A percentile compares a stretch with the other conserved stretches of the same genome.
Evolutionary conservation across 1,140 invertebrate species (phyloP).

Genomic region (Ephestia elutella): DNA sequence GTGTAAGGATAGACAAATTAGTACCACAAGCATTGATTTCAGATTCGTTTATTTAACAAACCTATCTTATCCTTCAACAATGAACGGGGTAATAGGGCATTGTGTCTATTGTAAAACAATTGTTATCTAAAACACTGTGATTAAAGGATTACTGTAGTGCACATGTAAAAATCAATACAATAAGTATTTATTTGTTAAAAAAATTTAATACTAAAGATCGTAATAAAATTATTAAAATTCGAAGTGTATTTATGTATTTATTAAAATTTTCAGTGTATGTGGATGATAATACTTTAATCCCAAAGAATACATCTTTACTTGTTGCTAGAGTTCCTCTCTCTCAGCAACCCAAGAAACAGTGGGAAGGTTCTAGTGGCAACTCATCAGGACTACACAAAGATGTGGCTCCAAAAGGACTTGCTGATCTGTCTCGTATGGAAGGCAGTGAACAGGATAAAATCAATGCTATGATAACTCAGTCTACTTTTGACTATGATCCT

Average conservation of each 20-base stretch:
- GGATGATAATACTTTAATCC: constrained; percentile 92
- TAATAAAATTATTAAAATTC: too few species aligned
- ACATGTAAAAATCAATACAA: too few species aligned
- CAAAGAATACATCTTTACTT: constrained; percentile 97
- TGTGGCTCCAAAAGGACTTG: constrained; percentile 74
- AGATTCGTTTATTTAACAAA: too few species aligned
- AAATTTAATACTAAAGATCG: too few species aligned
- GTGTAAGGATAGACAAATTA: too few species aligned
- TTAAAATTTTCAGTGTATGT: constrained; percentile 85
- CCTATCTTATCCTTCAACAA: too few species aligned
- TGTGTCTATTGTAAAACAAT: too few species aligned
- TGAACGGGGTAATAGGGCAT: too few species aligned
- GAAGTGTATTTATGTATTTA: constrained; percentile 13
- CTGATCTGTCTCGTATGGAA: constrained; percentile 92
- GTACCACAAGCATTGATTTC: too few species aligned
- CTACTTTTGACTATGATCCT: constrained; percentile 96
- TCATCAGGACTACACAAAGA: constrained; percentile 59
- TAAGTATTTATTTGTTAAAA: too few species aligned
- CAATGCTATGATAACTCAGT: constrained; percentile 96
- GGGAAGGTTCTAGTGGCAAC: constrained; percentile 75
- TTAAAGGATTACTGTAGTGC: too few species aligned
- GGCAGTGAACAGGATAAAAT: constrained; percentile 98
- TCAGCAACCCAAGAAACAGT: constrained; percentile 83
- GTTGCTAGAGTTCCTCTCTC: constrained; percentile 92
- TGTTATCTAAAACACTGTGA: too few species aligned